Evolutionary conservation across 1,140 invertebrate genomes (phyloP).

Genomic region (Musca vetustissima): DNA sequence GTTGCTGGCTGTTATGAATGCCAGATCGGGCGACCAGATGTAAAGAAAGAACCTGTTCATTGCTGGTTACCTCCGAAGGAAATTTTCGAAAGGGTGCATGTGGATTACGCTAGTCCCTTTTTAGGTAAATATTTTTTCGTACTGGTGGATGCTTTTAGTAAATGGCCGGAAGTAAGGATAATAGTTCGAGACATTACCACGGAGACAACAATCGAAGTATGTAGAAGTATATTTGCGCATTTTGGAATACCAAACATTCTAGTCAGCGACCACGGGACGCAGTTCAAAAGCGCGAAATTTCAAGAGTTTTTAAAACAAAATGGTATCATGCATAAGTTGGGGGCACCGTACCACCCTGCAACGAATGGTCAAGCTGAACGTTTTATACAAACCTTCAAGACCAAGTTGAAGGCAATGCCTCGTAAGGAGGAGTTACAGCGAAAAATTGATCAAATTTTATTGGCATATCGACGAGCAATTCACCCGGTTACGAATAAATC

Average conservation of each 20-base stretch:
- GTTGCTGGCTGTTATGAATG: slow-evolving; percentile 35
- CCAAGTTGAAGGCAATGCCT: slow-evolving; percentile 1
- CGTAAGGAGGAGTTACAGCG: not conserved
- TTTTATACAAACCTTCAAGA: slow-evolving; percentile 14
- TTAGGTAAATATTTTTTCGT: slow-evolving; percentile 40
- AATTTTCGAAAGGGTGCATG: slow-evolving; percentile 49
- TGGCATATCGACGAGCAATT: slow-evolving; percentile 26
- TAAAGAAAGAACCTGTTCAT: slow-evolving; percentile 27
- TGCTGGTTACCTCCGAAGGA: slow-evolving; percentile 41
- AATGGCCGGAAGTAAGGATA: slow-evolving; percentile 49
- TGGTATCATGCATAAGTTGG: slow-evolving; percentile 24
- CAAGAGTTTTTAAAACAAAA: slow-evolving; percentile 24
- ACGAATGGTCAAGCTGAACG: slow-evolving; percentile 29
- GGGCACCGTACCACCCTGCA: slow-evolving; percentile 26
- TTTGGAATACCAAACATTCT: slow-evolving; percentile 26
- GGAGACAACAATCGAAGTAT: slow-evolving; percentile 23
- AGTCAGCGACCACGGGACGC: slow-evolving; percentile 35
- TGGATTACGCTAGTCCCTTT: slow-evolving; percentile 23
- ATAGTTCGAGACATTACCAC: slow-evolving; percentile 26
- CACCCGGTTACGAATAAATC: slow-evolving; percentile 26
- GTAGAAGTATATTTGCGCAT: slow-evolving; percentile 17
- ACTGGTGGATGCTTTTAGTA: slow-evolving; percentile 51
- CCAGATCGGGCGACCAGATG: slow-evolving; percentile 8
- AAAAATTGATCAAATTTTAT: slow-evolving; percentile 13
- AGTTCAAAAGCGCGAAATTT: slow-evolving; percentile 24